Evolutionary conservation across 2,113 vertebrate genomes (phyloP), one percentile per base, ranked within the genome.

Genomic region (Oreochromis aureus): DNA sequence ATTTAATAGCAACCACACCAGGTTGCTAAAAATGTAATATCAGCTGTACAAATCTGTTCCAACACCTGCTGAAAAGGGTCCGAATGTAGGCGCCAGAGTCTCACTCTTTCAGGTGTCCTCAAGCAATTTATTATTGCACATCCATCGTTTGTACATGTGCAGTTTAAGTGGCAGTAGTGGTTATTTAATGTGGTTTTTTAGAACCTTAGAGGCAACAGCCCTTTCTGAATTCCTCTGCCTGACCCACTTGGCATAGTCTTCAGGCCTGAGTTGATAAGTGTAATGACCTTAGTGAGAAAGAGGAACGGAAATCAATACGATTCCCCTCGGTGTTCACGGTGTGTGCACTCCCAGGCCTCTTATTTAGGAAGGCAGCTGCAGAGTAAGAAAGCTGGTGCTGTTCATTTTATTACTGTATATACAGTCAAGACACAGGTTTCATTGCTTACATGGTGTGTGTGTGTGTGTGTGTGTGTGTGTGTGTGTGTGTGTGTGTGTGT

Each of bases 291-390:
- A 8, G 54, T 81, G 32, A 83, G 80, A 78, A 51, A 58, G 73
- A 15, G 82, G 41, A 85, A 73, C n/a, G 79, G 80, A 82, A 89
- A 89, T 93, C 89, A 80, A 88, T 92, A 83, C 11, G 61, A 63
- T 41, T 8, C 71, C 80, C 80, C 7, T 16, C 82, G 54, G 81
- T 80, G 82, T 85, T 63, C 24, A 48, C 44, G 24, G 41, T 81
- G 66, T 83, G 56, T 82, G 66, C 34, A 80, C 82, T 81, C 36
- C 34, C 54, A 53, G 82, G 19, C 34, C 76, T 56, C 55, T 86
- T 66, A 58, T 69, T 90, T 41, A 86, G 19, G n/a, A 32, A 69
- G 69, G 32, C 54, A 51, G 6, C 51, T 51, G 10, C 41, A 41
- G 36, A 82, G 24, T 48, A 30, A 81, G 30, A 86, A 71, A 16